Conservation (phyloP, 2,888 invertebrate species). For the Cyclophora albipunctata region DNA sequence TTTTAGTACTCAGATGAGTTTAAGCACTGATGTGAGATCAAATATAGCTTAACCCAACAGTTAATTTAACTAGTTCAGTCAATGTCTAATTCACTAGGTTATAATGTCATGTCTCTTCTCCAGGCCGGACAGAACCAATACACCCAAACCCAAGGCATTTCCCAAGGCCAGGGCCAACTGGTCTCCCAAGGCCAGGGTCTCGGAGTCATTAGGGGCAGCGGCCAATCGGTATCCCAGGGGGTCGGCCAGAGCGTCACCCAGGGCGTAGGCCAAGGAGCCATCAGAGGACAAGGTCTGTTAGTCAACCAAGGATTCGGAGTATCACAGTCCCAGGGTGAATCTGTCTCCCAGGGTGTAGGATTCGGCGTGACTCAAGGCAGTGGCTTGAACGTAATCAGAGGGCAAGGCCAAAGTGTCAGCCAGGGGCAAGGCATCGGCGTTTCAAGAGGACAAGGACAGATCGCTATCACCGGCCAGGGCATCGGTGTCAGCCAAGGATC, state of each 20-base stretch:
- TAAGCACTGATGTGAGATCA: no score
- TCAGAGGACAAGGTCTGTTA: slow-evolving; percentile 9
- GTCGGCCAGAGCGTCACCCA: slow-evolving; percentile 13
- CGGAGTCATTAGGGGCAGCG: slow-evolving; percentile 15
- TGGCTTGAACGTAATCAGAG: slow-evolving; percentile 9
- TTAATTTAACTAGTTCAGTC: no score
- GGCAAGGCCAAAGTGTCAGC: slow-evolving; percentile 12
- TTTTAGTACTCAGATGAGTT: no score
- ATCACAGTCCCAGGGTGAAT: slow-evolving; percentile 8
- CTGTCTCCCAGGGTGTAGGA: slow-evolving; percentile 8
- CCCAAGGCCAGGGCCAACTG: slow-evolving; percentile 16
- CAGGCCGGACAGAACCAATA: slow-evolving; percentile 20
- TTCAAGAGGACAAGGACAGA: slow-evolving; percentile 3
- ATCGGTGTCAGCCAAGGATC: slow-evolving; percentile 13
- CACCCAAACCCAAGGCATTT: slow-evolving; percentile 22
- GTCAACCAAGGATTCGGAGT: slow-evolving; percentile 17
- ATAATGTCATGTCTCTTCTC: neutral
- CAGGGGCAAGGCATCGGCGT: slow-evolving; percentile 11
- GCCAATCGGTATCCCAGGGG: slow-evolving; percentile 18
- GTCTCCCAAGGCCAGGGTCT: slow-evolving; percentile 17
- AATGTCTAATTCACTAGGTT: no score
- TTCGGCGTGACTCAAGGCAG: slow-evolving; percentile 11
- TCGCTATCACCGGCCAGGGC: slow-evolving; percentile 11
- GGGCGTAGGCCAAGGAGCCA: slow-evolving; percentile 16
- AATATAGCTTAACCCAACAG: no score